Evolutionary conservation across 2,888 invertebrate genomes (phyloP).

Genomic region (Euzophera pinguis): DNA sequence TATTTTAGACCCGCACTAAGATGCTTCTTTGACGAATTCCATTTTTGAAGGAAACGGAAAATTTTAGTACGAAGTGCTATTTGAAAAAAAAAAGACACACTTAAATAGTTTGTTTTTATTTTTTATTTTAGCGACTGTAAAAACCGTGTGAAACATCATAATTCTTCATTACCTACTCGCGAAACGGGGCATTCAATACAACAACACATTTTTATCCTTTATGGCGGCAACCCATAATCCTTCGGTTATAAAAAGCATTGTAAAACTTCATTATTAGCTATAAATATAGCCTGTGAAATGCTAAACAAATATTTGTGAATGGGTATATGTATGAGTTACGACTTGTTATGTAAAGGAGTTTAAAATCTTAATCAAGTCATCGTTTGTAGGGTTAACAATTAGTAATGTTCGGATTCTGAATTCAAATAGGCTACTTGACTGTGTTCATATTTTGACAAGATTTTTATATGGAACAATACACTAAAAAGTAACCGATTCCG

Average conservation of each 20-base stretch:
- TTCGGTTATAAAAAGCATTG: conserved; percentile 34
- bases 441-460: no score
- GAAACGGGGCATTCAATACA: background rate
- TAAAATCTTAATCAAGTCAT: conserved; percentile 7
- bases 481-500: no score
- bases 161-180: conserved; percentile 1
- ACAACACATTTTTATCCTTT: conserved; percentile 28
- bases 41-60: no score
- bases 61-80: no score
- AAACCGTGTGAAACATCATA: conserved; percentile 6
- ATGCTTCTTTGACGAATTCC: no score
- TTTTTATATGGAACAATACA: no score
- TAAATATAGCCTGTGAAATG: conserved; percentile 37
- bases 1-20: no score
- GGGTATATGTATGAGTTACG: background rate
- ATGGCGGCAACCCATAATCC: conserved; percentile 44
- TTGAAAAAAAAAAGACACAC: no score
- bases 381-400: conserved; percentile 3
- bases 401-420: background rate
- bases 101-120: no score
- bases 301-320: conserved; percentile 9
- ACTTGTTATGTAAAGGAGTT: conserved; percentile 4
- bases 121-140: background rate
- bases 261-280: conserved; percentile 59
- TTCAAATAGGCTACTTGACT: no score